phyloP scores from a whole-genome alignment of 2,888 invertebrate species.

The Heteromurus nitidus region DNA sequence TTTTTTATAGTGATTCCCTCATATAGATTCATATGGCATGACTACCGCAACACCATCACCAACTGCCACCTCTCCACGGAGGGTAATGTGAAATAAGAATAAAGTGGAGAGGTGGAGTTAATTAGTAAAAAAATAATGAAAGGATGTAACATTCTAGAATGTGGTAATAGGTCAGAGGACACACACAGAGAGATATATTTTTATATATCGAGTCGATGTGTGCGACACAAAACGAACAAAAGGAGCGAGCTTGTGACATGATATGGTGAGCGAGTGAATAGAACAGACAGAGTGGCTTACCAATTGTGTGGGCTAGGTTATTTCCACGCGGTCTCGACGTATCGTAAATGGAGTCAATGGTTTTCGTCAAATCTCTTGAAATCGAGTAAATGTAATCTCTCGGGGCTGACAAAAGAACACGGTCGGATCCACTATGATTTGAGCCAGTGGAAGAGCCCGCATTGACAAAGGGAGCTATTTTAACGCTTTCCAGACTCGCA shows the following conservation, averaged over 20 bases:
- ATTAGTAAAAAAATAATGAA: conserved; percentile 67
- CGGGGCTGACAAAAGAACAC: conserved; percentile 73
- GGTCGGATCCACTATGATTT: conserved; percentile 73
- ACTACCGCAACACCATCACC: too few relatives aligned
- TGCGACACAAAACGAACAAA: conserved; percentile 13
- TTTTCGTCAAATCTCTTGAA: conserved; percentile 74
- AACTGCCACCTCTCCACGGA: too few relatives aligned
- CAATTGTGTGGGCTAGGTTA: conserved; percentile 73
- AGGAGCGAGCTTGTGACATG: conserved; percentile 5
- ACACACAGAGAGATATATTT: conserved; percentile 8
- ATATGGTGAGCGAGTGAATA: background rate
- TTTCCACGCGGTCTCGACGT: conserved; percentile 73
- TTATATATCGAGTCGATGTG: too few relatives aligned
- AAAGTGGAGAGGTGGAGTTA: conserved; percentile 59
- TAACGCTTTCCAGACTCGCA: conserved; percentile 74
- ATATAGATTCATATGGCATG: too few relatives aligned
- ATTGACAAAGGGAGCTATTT: conserved; percentile 73
- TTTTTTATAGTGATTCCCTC: conserved; percentile 51
- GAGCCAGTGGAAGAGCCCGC: conserved; percentile 73
- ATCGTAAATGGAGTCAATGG: conserved; percentile 74
- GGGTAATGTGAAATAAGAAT: conserved; percentile 28
- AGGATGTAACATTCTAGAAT: conserved; percentile 50
- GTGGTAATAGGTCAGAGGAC: conserved; percentile 57
- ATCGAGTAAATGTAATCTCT: conserved; percentile 74
- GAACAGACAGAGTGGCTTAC: conserved; percentile 66